Evolutionary conservation across 2,888 invertebrate species (phyloP), one percentile per base, ranked within the genome.

Genomic region (Palloptera scutellata): DNA sequence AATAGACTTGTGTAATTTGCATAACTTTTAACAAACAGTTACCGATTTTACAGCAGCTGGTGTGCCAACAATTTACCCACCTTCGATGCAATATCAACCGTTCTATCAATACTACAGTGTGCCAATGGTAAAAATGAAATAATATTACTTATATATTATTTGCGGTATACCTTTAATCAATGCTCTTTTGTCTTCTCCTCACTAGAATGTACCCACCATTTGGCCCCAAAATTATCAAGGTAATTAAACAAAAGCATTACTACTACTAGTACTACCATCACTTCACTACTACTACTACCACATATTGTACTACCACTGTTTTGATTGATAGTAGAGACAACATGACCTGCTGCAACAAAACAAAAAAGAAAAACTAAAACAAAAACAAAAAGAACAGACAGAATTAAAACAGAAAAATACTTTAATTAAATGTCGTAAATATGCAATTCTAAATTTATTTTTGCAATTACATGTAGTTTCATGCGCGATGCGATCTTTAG

Each of bases 181-280:
- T 43, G 13, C 17, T 64, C 1, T 63, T 60, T 52, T 59, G 64
- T 51, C 17, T 55, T 57, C 70, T 60, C 54, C 72, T 73, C 42
- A 42, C 64, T 76, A 85, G 85, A 85, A 85, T 83, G 86, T 85
- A 77, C 85, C 85, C 81, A 83, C 85, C 81, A 85, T 85, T 79
- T 85, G 85, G 85, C 86, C 86, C 78, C 85, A 85, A 77, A 85
- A 85, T 77, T 85, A 85, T 81, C 85, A 85, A 86, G 85, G 86
- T 85, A 83, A 85, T 77, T 81, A 76, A 74, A 72, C 53, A 53
- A n/a, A 3, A 17, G 15, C 17, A 53, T 19, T 53, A 19, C 53
- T 15, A 53, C 17, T 19, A 53, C 17, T 53, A 48, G 4, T 48
- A 48, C 48, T 8, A 48, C 8, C 15, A 48, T 8, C 8, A 5